Evolutionary conservation across 2,888 invertebrate genomes (phyloP).

Genomic region (Germaria angustata): DNA sequence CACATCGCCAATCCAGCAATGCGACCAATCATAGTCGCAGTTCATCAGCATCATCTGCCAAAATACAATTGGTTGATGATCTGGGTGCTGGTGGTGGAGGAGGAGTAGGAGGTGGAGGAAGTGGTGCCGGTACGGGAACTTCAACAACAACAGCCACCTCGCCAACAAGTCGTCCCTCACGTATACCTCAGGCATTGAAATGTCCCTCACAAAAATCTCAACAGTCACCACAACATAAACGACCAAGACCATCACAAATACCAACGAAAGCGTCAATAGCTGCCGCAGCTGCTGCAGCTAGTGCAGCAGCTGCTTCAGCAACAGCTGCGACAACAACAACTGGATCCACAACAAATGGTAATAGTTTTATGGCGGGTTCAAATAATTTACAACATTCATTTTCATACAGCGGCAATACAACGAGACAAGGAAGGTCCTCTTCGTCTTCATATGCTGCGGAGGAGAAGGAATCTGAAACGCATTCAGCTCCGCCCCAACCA

Average conservation of each 20-base stretch:
- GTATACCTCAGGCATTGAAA: slow-evolving; percentile 82
- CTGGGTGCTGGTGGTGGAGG: no score
- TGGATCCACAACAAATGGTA: slow-evolving; percentile 69
- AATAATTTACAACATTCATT: slow-evolving; percentile 72
- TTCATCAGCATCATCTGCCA: slow-evolving; percentile 76
- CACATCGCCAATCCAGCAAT: slow-evolving; percentile 70
- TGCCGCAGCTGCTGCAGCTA: slow-evolving; percentile 68
- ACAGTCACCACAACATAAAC: slow-evolving; percentile 79
- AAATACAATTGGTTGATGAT: slow-evolving; percentile 74
- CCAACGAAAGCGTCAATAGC: slow-evolving; percentile 75
- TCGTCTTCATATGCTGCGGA: slow-evolving; percentile 43
- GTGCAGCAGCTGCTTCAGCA: slow-evolving; percentile 64
- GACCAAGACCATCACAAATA: slow-evolving; percentile 78
- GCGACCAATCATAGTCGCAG: slow-evolving; percentile 75
- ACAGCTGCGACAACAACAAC: slow-evolving; percentile 58
- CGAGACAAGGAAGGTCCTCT: slow-evolving; percentile 63
- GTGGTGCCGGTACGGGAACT: slow-evolving; percentile 59
- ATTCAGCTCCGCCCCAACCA: slow-evolving; percentile 77
- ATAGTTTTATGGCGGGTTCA: slow-evolving; percentile 40
- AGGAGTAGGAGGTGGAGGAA: slow-evolving; percentile 53
- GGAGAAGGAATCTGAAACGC: slow-evolving; percentile 73
- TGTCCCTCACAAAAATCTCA: slow-evolving; percentile 74
- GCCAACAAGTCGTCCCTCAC: slow-evolving; percentile 80
- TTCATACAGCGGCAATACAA: slow-evolving; percentile 74
- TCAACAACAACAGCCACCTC: slow-evolving; percentile 71